Evolutionary conservation across 2,797 vertebrate genomes (phyloP), one percentile per base, ranked within the genome.

Genomic region (Oophaga sylvatica): DNA sequence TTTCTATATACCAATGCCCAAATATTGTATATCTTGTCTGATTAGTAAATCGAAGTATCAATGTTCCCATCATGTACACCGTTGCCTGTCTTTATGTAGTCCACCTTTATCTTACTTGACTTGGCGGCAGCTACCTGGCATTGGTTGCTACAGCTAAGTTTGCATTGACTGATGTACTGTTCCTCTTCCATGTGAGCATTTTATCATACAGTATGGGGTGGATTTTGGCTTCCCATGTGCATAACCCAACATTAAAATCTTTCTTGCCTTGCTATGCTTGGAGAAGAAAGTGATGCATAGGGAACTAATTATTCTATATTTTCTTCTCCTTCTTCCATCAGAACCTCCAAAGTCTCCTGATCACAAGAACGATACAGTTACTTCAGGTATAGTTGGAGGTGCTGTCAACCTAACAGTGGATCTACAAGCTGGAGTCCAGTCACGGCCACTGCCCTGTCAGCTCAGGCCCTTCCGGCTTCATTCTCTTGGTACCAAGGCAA

Each of bases 401-500:
- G 7, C 5, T 0, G 3, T 45, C 4, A 29, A 0, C 3, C 7
- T 87, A 31, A 83, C 16, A 19, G 63, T 88, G 15, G 56, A 5
- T 10, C 45, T 88, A 26, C 11, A 0, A 8, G 0, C n/a, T 70
- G 57, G 45, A 63, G 1, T 2, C 13, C 22, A 60, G 20, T 20
- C 19, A 9, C 29, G n/a, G 73, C 73, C 22, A 19, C 1, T n/a
- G 0, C 20, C 12, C 6, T 29, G 3, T 10, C 15, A 31, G 1
- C 22, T 31, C 20, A 62, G 57, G 5, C n/a, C 5, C 82, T 88
- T 3, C 87, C 87, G 22, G 75, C 87, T 19, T 31, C 6, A 0
- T 88, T 88, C 76, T 31, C 8, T 10, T 88, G 87, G 87, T 48
- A 19, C 63, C 62, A 15, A 10, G 3, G 3, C 35, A 63, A 20